Evolutionary conservation across 2,888 invertebrate species (phyloP), one percentile per base, ranked within the genome.

Genomic region (Therioaphis trifolii): DNA sequence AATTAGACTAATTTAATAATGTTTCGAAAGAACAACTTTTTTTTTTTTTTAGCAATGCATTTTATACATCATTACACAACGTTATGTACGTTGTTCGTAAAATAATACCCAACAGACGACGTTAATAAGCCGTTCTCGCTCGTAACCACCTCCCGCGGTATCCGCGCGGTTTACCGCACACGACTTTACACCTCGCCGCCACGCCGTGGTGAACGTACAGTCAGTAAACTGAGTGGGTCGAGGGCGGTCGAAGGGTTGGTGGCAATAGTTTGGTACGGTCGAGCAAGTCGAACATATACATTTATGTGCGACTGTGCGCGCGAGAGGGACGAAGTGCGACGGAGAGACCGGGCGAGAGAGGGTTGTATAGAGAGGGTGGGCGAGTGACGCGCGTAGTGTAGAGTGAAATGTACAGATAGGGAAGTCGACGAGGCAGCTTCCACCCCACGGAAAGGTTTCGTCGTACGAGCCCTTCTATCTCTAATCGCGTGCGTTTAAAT

Each of bases 401-500:
- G 52, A 52, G 0, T n/a, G 52, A 52, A 18, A 15, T 21, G 21
- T 12, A 12, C 24, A 24, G 21, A 55, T 55, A n/a, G 72, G 29
- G 55, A 27, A n/a, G 74, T 24, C 21, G 46, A 75, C 43, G 43
- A 49, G 63, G 49, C 24, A n/a, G 72, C 14, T 52, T 76, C 43
- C 43, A 76, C 58, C 61, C 77, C 29, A 40, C n/a, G 29, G 14
- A 63, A 61, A 55, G 74, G 74, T 75, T 75, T 43, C 43, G 61
- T 75, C 63, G 76, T 63, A 49, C n/a, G 35, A 77, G 29, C 49
- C 66, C 77, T 66, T 55, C 74, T 58, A 7, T 35, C 58, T 21
- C 58, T 58, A 66, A 77, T 77, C 49, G 77, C 15, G 49, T 18
- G 49, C 63, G 76, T 63, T 49, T 63, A 77, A 63, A 77, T 12